Conservation (phyloP, 2,113 vertebrate species). For the Bungarus multicinctus region DNA sequence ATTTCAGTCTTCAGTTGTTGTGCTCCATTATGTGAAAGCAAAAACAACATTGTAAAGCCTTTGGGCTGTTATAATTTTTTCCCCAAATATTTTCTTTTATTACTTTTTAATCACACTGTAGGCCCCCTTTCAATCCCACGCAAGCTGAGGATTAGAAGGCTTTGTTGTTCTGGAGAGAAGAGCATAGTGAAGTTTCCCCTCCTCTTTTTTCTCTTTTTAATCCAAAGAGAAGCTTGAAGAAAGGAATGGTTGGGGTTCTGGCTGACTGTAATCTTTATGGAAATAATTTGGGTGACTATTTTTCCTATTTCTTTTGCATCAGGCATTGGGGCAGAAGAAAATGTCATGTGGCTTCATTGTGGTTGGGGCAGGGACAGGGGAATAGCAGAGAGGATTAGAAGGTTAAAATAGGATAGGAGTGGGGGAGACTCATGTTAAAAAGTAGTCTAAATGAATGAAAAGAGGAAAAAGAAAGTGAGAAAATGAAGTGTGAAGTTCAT, state of each 20-base stretch:
- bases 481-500: constrained; percentile 56
- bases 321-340: constrained; percentile 53
- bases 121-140: not conserved
- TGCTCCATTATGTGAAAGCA: not conserved
- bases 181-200: not conserved
- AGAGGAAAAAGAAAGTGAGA: constrained; percentile 53
- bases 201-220: not conserved
- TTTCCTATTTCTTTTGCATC: constrained; percentile 51
- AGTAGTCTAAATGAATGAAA: constrained; percentile 38
- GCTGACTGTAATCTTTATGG: constrained; percentile 64
- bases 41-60: not conserved
- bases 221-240: constrained; percentile 48
- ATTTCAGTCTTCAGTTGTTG: not conserved
- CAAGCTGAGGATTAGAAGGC: constrained; percentile 52
- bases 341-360: constrained; percentile 54
- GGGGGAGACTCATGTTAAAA: constrained; percentile 29
- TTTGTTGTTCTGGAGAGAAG: constrained; percentile 55
- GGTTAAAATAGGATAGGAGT: constrained; percentile 60
- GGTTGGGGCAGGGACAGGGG: constrained; percentile 48
- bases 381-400: constrained; percentile 64
- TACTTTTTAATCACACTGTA: constrained; percentile 51
- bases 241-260: constrained; percentile 36
- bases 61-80: constrained; percentile 5
- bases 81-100: constrained; percentile 16
- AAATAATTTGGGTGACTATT: constrained; percentile 64